phyloP scores from a whole-genome alignment of 2,797 vertebrate genomes.

The Muscicapa striata region DNA sequence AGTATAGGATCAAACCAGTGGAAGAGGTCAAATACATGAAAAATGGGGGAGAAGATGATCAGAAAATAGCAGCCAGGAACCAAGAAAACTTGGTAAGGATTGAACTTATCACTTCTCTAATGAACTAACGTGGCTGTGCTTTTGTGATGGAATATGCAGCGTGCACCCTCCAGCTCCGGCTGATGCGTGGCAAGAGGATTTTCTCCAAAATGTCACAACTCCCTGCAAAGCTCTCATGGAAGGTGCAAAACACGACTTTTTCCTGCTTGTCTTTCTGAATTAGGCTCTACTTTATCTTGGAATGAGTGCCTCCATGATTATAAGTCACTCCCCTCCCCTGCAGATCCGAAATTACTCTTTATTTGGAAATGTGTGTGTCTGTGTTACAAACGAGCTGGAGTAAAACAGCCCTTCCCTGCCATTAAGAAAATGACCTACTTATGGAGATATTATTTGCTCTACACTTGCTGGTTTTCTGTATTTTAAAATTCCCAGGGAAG shows the following conservation, averaged over 20 bases:
- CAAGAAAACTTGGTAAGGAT: slow-evolving; percentile 97
- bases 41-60: slow-evolving; percentile 92
- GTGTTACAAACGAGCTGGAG: not conserved
- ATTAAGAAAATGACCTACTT: slow-evolving; percentile 1
- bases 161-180: not conserved
- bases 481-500: not conserved
- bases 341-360: not conserved
- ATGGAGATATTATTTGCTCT: not conserved
- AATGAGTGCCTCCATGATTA: not conserved
- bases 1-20: slow-evolving; percentile 98
- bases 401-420: not conserved
- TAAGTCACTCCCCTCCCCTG: not conserved
- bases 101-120: slow-evolving; percentile 56
- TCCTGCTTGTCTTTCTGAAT: slow-evolving; percentile 64
- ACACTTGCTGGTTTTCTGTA: not conserved
- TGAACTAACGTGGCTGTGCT: slow-evolving; percentile 36
- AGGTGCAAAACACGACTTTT: not conserved
- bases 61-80: slow-evolving; percentile 93
- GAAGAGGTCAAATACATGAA: slow-evolving; percentile 99
- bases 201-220: slow-evolving; percentile 36
- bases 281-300: slow-evolving; percentile 48
- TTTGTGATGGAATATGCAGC: slow-evolving; percentile 39
- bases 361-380: not conserved
- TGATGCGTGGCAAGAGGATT: not conserved
- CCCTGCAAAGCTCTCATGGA: slow-evolving; percentile 50